These are phyloP conservation scores for Notocelia uddmanniana DNA, from an alignment of 2,888 invertebrate species.

Conservation along the genomic window DNA sequence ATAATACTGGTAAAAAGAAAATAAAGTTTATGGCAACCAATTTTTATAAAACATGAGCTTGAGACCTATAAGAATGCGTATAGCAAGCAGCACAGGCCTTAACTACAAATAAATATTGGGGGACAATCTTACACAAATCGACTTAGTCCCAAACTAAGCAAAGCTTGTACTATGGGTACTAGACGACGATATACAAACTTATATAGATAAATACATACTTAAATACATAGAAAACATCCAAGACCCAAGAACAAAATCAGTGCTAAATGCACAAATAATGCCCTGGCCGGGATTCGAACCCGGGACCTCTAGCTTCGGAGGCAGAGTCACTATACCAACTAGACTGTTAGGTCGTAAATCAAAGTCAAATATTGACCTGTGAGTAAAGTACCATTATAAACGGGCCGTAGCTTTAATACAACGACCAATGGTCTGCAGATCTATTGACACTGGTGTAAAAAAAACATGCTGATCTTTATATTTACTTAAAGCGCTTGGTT, in stretches of 20 bases:
- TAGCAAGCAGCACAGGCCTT: conserved; percentile 1
- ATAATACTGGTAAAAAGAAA: conserved; percentile 11
- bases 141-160: too few relatives aligned
- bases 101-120: neutral
- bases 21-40: neutral
- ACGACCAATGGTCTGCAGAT: neutral
- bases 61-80: neutral
- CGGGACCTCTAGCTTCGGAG: too few relatives aligned
- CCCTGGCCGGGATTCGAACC: too few relatives aligned
- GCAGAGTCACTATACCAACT: too few relatives aligned
- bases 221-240: too few relatives aligned
- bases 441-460: neutral
- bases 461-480: neutral
- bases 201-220: too few relatives aligned
- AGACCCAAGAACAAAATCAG: too few relatives aligned
- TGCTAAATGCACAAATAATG: too few relatives aligned
- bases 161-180: too few relatives aligned
- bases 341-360: too few relatives aligned
- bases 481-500: conserved; percentile 2
- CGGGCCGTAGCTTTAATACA: neutral
- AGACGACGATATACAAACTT: too few relatives aligned
- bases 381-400: neutral
- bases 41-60: neutral
- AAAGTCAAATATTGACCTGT: conserved; percentile 8
- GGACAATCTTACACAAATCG: too few relatives aligned